Evolutionary conservation across 2,888 invertebrate species (phyloP).

Genomic region (Sclerodermus sp.): DNA sequence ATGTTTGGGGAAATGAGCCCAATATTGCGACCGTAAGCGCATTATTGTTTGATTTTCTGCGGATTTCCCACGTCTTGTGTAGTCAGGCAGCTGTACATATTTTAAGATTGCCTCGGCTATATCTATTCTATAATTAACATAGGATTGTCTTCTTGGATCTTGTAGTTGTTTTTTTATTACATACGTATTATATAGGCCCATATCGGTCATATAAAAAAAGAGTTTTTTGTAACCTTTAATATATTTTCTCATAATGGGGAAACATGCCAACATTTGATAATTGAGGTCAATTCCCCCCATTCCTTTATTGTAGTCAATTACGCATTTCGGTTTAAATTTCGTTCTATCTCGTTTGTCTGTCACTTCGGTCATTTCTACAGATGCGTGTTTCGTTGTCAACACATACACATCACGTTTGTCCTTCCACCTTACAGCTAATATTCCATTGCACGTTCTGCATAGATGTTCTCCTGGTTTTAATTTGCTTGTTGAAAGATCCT

Average conservation of each 20-base stretch:
- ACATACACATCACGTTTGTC: constrained; percentile 23
- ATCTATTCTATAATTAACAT: constrained; percentile 17
- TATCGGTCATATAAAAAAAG: constrained; percentile 22
- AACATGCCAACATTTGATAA: constrained; percentile 21
- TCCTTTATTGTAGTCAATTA: constrained; percentile 22
- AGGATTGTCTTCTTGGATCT: constrained; percentile 7
- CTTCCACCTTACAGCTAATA: constrained; percentile 20
- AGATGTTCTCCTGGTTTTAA: not conserved
- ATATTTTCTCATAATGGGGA: constrained; percentile 23
- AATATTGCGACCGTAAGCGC: constrained; percentile 13
- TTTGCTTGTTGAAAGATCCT: constrained; percentile 4
- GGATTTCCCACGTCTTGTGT: constrained; percentile 6
- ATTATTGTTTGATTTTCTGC: constrained; percentile 1
- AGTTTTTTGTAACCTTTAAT: constrained; percentile 27
- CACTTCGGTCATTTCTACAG: not conserved
- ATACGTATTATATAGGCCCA: constrained; percentile 20
- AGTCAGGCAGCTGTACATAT: constrained; percentile 13
- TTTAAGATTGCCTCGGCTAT: constrained; percentile 22
- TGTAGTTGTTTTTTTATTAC: constrained; percentile 1
- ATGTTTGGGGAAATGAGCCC: constrained; percentile 15
- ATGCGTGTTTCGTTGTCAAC: constrained; percentile 18
- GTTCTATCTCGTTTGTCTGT: constrained; percentile 8
- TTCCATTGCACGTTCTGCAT: constrained; percentile 11
- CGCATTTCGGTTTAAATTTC: constrained; percentile 17
- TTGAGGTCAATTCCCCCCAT: constrained; percentile 24